Base-by-base conservation (phyloP, 2,113 vertebrate species). In the Scortum barcoo region DNA sequence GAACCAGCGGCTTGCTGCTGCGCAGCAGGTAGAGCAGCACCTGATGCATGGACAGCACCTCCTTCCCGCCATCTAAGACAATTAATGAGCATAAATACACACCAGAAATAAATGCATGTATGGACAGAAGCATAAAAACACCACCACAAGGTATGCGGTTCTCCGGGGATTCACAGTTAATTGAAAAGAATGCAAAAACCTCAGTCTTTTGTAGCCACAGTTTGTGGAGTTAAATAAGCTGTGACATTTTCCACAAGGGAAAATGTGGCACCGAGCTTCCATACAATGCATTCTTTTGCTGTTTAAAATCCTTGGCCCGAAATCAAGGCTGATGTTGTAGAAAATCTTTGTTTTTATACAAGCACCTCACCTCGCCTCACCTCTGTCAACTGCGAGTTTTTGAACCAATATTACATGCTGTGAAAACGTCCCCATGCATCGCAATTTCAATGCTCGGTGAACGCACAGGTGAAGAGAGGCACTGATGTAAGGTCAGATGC, bases 11-110 rank as follows among this genome's bases (percentile, higher is more conserved):
- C 85, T 97, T 98, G 94, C 93, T 99, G 91, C 97, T 98, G 50
- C 96, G 95, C 20, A 99, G 89, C 63, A 99, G 93, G 91, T 99
- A 99, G 13, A 98, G 95, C 63, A 99, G 95, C 75, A 99, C 99
- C 96, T 99, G 98, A 88, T 99, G 98, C 98, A 99, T 99, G 26
- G 98, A 99, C 66, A 99, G 91, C 72, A 99, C 98, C 93, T 99
- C 98, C 91, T 99, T 99, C 40, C 98, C 98, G 7, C 98, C 97
- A 72, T 99, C 98, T 99, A 3, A 38, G 26, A 76, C 16, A 8
- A 36, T 76, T 22, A 4, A 60, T 0, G 3, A 66, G 53, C 9
- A 83, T 0, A 73, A 46, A 56, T 4, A 53, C 3, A 56, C 7
- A 19, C 0, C 9, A 42, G 19, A 33, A 50, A 26, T 40, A 3